A percentile compares a stretch with the other conserved stretches of the same genome.
These are phyloP conservation scores for Percina caprodes DNA, from an alignment of 2,113 vertebrate species.

Conservation along the genomic window DNA sequence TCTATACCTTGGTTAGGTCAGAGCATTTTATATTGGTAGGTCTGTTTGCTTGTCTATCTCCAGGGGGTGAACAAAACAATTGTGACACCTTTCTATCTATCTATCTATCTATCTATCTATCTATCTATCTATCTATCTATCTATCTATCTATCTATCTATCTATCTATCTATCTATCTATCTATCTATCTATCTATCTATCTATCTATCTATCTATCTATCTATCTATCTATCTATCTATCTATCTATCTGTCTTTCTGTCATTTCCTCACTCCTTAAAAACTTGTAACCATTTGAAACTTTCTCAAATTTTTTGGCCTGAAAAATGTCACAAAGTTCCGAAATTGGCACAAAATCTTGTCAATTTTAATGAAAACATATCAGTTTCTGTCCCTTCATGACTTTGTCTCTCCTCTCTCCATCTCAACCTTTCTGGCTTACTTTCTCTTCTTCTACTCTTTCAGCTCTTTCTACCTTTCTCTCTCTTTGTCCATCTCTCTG, in stretches of 20 bases:
- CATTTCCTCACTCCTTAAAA: neutral
- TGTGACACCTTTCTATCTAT: constrained; percentile 6
- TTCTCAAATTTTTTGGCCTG: neutral
- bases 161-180: neutral
- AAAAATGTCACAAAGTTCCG: neutral
- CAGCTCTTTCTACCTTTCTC: neutral
- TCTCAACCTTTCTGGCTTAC: neutral
- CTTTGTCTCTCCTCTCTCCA: constrained; percentile 11
- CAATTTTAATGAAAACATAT: neutral
- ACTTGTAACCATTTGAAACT: neutral
- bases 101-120: neutral
- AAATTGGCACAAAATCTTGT: neutral
- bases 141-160: neutral
- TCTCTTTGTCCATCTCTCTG: neutral
- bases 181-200: neutral
- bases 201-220: neutral
- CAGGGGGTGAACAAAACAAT: neutral
- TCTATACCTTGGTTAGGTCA: constrained; percentile 42
- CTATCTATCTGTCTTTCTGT: neutral
- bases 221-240: neutral
- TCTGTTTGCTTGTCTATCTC: neutral
- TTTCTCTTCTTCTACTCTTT: neutral
- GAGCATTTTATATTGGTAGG: constrained; percentile 13
- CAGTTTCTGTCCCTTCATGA: neutral
- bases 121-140: neutral